A percentile compares a stretch with the other conserved stretches of the same genome.
phyloP scores from a whole-genome alignment of 2,113 vertebrate species.

The Ciconia maguari region DNA sequence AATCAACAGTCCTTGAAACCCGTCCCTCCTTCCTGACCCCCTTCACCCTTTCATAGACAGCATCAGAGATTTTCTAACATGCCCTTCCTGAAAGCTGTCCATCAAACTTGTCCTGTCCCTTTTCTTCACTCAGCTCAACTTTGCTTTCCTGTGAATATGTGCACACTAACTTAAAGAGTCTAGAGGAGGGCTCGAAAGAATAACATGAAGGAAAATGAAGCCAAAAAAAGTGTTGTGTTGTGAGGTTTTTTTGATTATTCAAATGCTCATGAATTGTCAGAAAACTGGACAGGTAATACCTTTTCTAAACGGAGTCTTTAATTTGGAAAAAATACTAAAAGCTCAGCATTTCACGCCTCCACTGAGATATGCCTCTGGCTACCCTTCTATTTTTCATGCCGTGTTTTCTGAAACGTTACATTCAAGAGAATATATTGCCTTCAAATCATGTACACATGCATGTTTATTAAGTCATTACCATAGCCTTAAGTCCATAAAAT shows the following conservation, averaged over 20 bases:
- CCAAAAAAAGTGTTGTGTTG: not conserved
- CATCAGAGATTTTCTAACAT: not conserved
- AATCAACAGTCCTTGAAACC: not conserved
- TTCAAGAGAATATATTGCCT: constrained; percentile 59
- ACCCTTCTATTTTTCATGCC: constrained; percentile 56
- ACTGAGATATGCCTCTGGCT: constrained; percentile 47
- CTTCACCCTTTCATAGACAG: not conserved
- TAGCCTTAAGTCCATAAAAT: constrained; percentile 62
- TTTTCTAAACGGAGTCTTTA: constrained; percentile 49
- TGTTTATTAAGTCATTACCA: constrained; percentile 69
- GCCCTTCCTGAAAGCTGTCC: not conserved
- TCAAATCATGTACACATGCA: constrained; percentile 61
- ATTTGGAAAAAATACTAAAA: constrained; percentile 56
- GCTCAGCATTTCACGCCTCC: constrained; percentile 52
- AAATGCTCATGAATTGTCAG: not conserved
- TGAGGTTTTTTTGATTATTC: not conserved
- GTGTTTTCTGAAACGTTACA: constrained; percentile 44
- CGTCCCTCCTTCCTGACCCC: not conserved
- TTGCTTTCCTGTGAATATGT: not conserved
- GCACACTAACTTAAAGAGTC: not conserved
- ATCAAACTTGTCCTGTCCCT: not conserved
- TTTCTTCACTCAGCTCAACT: not conserved
- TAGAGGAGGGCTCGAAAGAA: not conserved
- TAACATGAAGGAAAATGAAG: not conserved
- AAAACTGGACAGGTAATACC: constrained; percentile 48